Percentiles rank a stretch among this genome's conserved stretches.
Conservation (phyloP, 1,140 invertebrate species). For the Eciton burchellii region DNA sequence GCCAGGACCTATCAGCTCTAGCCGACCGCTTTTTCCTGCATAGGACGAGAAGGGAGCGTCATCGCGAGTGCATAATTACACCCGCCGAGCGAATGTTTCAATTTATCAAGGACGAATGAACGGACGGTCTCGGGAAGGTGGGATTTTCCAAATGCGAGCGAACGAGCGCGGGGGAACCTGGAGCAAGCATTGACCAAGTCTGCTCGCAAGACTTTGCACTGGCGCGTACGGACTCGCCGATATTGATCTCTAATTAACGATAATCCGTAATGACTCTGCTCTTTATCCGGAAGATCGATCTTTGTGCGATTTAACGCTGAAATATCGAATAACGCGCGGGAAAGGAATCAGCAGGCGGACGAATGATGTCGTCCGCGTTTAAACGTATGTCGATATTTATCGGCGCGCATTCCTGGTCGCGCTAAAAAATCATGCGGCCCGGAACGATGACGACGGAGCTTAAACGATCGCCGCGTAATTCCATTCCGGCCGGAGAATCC, state of each 20-base stretch:
- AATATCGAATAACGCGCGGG: too few relatives aligned
- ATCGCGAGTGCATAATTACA: conserved; percentile 71
- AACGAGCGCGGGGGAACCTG: too few relatives aligned
- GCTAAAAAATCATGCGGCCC: conserved; percentile 62
- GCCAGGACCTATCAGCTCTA: conserved; percentile 39
- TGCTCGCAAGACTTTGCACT: too few relatives aligned
- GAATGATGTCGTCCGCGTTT: conserved; percentile 1
- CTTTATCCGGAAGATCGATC: too few relatives aligned
- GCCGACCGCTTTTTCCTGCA: neutral
- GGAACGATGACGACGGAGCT: conserved; percentile 32
- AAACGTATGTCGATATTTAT: conserved; percentile 56
- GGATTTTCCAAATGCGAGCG: conserved; percentile 38
- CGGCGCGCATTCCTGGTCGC: conserved; percentile 40
- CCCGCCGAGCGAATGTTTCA: conserved; percentile 75
- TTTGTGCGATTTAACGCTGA: too few relatives aligned
- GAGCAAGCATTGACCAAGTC: too few relatives aligned
- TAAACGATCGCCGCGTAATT: conserved; percentile 61
- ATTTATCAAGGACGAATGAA: conserved; percentile 76
- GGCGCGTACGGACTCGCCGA: too few relatives aligned
- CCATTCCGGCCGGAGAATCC: conserved; percentile 53
- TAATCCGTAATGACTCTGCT: too few relatives aligned
- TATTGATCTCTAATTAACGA: too few relatives aligned
- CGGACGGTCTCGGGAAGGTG: conserved; percentile 51
- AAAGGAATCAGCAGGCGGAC: neutral
- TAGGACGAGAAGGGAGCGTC: conserved; percentile 69